phyloP scores from a whole-genome alignment of 2,888 invertebrate species.

The Nemapogon koenigi region DNA sequence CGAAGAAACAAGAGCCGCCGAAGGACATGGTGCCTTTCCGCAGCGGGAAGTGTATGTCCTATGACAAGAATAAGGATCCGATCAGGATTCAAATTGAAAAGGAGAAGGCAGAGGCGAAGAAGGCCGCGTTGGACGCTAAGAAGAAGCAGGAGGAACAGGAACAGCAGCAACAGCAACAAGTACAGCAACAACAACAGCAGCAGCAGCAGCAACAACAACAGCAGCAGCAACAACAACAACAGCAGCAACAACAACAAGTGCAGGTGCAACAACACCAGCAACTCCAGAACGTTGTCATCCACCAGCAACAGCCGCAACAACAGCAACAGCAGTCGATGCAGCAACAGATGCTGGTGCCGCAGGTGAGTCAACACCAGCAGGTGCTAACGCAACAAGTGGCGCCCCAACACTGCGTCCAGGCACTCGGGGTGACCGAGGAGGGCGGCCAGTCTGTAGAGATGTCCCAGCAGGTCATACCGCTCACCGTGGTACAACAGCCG shows the following conservation, averaged over 20 bases:
- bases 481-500: conserved; percentile 69
- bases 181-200: conserved; percentile 38
- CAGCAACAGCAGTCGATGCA: conserved; percentile 32
- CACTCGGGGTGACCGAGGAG: conserved; percentile 54
- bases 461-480: conserved; percentile 69
- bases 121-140: conserved; percentile 55
- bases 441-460: conserved; percentile 64
- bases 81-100: conserved; percentile 55
- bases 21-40: conserved; percentile 59
- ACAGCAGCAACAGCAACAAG: conserved; percentile 44
- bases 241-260: conserved; percentile 44
- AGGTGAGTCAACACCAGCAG: conserved; percentile 58
- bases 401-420: conserved; percentile 51
- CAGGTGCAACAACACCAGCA: conserved; percentile 50
- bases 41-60: conserved; percentile 60
- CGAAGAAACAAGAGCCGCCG: conserved; percentile 58
- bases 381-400: conserved; percentile 41
- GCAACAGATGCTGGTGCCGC: conserved; percentile 57
- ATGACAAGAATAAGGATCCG: conserved; percentile 60
- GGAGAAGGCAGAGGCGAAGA: conserved; percentile 56
- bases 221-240: conserved; percentile 44
- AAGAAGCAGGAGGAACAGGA: conserved; percentile 56
- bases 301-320: conserved; percentile 42
- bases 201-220: conserved; percentile 35
- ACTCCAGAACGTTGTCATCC: conserved; percentile 51